phyloP scores from a whole-genome alignment of 1,140 invertebrate genomes.

The Apolygus lucorum region DNA sequence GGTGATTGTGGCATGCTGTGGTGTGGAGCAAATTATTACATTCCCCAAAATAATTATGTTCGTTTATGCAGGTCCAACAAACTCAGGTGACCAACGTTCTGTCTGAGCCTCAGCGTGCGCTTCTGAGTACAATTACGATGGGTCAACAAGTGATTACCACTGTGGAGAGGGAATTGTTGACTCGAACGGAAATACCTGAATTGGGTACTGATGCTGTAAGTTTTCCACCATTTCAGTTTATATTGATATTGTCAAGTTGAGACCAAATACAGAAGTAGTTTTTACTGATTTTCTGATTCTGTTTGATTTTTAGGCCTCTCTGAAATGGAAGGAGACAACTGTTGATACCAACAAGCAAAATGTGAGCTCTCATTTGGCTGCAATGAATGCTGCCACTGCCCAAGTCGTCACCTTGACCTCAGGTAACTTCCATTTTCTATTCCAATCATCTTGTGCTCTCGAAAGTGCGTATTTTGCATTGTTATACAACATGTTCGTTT shows the following conservation, averaged over 20 bases:
- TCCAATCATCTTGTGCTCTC: neutral
- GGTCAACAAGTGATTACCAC: constrained; percentile 77
- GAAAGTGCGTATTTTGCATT: too few species aligned
- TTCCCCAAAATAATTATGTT: too few species aligned
- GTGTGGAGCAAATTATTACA: too few species aligned
- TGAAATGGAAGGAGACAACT: constrained; percentile 88
- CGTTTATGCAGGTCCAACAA: constrained; percentile 71
- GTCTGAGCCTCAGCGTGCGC: constrained; percentile 81
- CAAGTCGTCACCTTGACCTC: constrained; percentile 94
- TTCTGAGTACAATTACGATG: constrained; percentile 79
- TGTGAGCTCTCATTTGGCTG: constrained; percentile 91
- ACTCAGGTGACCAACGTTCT: constrained; percentile 74
- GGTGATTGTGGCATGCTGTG: too few species aligned
- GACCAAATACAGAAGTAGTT: neutral
- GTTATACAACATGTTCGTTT: constrained; percentile 15
- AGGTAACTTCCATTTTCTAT: constrained; percentile 39
- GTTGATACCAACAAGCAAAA: constrained; percentile 94
- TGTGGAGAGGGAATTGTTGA: constrained; percentile 72
- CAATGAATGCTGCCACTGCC: constrained; percentile 98
- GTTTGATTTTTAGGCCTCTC: constrained; percentile 51
- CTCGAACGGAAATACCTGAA: constrained; percentile 63
- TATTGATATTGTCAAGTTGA: too few species aligned
- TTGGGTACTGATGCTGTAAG: constrained; percentile 66
- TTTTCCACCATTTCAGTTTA: constrained; percentile 8
- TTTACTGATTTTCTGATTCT: constrained; percentile 2